Evolutionary conservation across 2,113 vertebrate genomes (phyloP).

Genomic region (Leptodactylus fuscus): DNA sequence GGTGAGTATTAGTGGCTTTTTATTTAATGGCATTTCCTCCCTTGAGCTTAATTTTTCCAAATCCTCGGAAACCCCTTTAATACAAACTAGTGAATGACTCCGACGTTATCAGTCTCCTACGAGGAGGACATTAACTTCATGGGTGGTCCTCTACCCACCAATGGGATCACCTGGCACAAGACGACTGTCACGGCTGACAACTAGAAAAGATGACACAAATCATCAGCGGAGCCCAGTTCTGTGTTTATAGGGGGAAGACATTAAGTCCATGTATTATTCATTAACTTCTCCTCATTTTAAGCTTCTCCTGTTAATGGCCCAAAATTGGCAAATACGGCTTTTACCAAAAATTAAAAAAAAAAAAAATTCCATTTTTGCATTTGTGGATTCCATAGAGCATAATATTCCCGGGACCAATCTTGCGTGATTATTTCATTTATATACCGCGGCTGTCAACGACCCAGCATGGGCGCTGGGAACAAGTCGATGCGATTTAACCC

Average conservation of each 20-base stretch:
- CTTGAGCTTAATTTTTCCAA: no score
- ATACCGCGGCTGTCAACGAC: constrained; percentile 70
- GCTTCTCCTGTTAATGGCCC: constrained; percentile 61
- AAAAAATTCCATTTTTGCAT: constrained; percentile 51
- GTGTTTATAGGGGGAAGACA: constrained; percentile 34
- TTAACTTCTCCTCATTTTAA: constrained; percentile 55
- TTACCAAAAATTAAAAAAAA: constrained; percentile 61
- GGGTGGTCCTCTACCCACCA: constrained; percentile 18
- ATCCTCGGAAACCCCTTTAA: no score
- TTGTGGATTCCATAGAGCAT: constrained; percentile 64
- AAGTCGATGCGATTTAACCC: constrained; percentile 67
- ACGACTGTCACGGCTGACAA: neutral
- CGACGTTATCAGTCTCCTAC: constrained; percentile 5
- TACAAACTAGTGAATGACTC: neutral
- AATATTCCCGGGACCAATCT: constrained; percentile 68
- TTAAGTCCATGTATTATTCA: constrained; percentile 40
- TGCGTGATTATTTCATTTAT: constrained; percentile 72
- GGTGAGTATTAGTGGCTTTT: no score
- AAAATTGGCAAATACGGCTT: constrained; percentile 62
- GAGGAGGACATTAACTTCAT: constrained; percentile 33
- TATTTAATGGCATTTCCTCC: no score
- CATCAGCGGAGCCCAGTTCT: constrained; percentile 40
- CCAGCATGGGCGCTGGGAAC: constrained; percentile 65
- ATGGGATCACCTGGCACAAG: no score
- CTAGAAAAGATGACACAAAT: neutral